Evolutionary conservation across 2,113 vertebrate genomes (phyloP), one percentile per base, ranked within the genome.

Genomic region (Thalassarche chlororhynchos): DNA sequence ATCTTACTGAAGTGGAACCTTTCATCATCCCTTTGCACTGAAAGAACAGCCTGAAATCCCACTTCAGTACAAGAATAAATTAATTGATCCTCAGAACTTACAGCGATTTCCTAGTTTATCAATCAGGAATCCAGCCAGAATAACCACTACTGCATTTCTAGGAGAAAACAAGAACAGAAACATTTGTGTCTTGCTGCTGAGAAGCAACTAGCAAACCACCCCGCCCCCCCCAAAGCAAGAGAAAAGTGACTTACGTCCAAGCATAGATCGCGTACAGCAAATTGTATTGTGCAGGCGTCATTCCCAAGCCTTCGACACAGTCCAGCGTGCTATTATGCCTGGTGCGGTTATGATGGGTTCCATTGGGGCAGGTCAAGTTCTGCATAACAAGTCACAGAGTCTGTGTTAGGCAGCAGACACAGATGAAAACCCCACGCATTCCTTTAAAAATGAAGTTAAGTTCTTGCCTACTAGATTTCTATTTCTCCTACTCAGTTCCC

Each of bases 251-350:
- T 98, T 84, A 98, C 92, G 77, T 99, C 98, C 98, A 99, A 12
- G 99, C 98, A 10, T 98, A 99, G 96, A 99, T 97, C 1, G 97
- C 98, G 2, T 99, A 99, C 19, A 99, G 98, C 42, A 97, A 77
- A 26, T 99, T 99, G 96, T 99, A 99, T 44, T 99, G 89, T 94
- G 99, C 98, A 20, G 99, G 98, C 7, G 85, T 98, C 98, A 99
- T 99, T 61, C 99, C 98, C 70, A 99, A 91, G 21, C 99, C 98
- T 87, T 96, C 97, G 38, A 99, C 98, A 66, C 98, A 99, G 58
- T 91, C 96, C 61, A 85, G 81, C 1, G 97, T 98, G 85, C 97
- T 91, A 14, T 98, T 98, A 70, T 15, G 36, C 23, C 78, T 34
- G 1, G 74, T 96, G 46, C 75, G 25, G 49, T 96, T 96, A 5